Conservation (phyloP, 2,888 invertebrate species). For the Malthinus flaveolus region DNA sequence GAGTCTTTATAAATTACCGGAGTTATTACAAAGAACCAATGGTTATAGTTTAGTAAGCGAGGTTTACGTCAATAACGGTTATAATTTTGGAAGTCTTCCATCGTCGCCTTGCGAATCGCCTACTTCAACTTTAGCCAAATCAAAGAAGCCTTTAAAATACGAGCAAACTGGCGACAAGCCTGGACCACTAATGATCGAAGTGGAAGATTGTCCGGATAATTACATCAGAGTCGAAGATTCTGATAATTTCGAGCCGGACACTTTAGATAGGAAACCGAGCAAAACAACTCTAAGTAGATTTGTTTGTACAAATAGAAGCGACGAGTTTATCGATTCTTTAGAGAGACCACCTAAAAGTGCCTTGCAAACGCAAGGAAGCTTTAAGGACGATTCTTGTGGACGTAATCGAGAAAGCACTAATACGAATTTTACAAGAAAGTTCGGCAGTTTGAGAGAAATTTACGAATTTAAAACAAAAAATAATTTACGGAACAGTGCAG, state of each 20-base stretch:
- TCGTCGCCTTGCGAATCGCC: conserved; percentile 63
- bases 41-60: conserved; percentile 75
- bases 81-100: conserved; percentile 64
- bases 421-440: conserved; percentile 54
- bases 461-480: conserved; percentile 66
- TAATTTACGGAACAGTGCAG: conserved; percentile 53
- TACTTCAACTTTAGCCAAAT: conserved; percentile 56
- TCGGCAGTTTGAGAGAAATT: conserved; percentile 74
- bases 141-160: conserved; percentile 55
- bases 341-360: conserved; percentile 64
- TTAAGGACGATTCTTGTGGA: conserved; percentile 58
- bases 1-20: conserved; percentile 59
- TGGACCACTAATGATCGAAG: conserved; percentile 82
- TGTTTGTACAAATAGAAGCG: conserved; percentile 5
- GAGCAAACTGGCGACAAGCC: conserved; percentile 65
- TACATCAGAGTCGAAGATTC: conserved; percentile 77
- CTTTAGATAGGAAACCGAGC: conserved; percentile 77
- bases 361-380: conserved; percentile 71
- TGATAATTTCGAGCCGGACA: conserved; percentile 84
- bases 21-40: conserved; percentile 54
- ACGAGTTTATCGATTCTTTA: conserved; percentile 58
- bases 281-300: conserved; percentile 35
- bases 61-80: conserved; percentile 78
- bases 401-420: conserved; percentile 37
- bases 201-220: conserved; percentile 79